Evolutionary conservation across 2,113 vertebrate genomes (phyloP), one percentile per base, ranked within the genome.

Genomic region (Hirundichthys speculiger): DNA sequence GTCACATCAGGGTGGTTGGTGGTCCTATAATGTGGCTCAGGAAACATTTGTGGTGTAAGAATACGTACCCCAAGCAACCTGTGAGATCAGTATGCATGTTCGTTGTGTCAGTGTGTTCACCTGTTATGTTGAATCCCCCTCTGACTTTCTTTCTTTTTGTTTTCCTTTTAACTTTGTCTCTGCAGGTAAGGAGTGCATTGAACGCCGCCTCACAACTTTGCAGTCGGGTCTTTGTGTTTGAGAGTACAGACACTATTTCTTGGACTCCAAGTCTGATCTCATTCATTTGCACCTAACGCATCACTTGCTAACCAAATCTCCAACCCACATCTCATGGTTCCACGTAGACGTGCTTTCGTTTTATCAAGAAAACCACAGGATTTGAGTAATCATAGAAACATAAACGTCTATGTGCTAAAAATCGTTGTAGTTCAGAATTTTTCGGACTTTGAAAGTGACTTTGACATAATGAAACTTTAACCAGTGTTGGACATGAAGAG

Each of bases 181-280:
- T 67, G 6, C 83, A 99, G 97, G 95, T 90, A 98, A 98, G 65
- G 91, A 96, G 86, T 98, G 95, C 83, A 96, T 99, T 0, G 97
- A 98, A 76, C 94, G 96, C 20, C 93, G 96, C 72, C 94, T 99
- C 61, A 96, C 94, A 0, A 95, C 96, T 38, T 80, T 98, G 80
- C 92, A 96, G 62, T 93, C 93, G 0, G 94, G 96, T 38, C 89
- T 96, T 79, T 95, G 94, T 38, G 94, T 94, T 65, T 98, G 91
- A 96, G 30, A 13, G 34, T 11, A 25, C 25, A 15, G 1, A 4
- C 27, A 3, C 39, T 30, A 25, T 27, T n/a, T 34, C 30, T 10
- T 34, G 30, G 30, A 34, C 30, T 34, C 2, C 30, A 10, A 34
- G 11, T 34, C 30, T 10, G 64, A 75, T 73, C 75, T 73, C 76